A percentile compares a stretch with the other conserved stretches of the same genome.
Conservation (phyloP, 2,888 invertebrate genomes). For the Caenorhabditis plicata region DNA sequence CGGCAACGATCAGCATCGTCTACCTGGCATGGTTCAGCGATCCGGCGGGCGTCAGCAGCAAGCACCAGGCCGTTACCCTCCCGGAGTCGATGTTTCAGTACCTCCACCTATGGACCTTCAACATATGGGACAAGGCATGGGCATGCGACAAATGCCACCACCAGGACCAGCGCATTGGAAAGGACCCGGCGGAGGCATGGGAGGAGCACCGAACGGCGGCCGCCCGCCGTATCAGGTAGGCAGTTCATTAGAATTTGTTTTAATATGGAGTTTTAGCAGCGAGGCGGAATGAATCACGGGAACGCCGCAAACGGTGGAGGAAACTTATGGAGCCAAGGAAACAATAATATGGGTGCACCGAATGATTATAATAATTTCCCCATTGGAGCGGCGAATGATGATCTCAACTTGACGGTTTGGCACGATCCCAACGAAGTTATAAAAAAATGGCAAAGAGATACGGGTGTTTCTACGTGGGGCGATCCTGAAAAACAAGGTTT, state of each 20-base stretch:
- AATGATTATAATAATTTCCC: constrained; percentile 19
- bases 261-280: constrained; percentile 3
- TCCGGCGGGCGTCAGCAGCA: constrained; percentile 30
- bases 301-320: constrained; percentile 1
- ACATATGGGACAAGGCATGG: constrained; percentile 18
- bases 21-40: constrained; percentile 20
- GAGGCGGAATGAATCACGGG: constrained; percentile 19
- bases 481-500: constrained; percentile 49
- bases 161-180: constrained; percentile 1
- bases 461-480: constrained; percentile 51
- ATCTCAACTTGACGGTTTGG: constrained; percentile 41
- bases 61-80: constrained; percentile 26
- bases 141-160: constrained; percentile 17
- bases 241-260: neutral
- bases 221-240: constrained; percentile 4
- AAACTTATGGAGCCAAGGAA: constrained; percentile 8
- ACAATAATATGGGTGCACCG: neutral
- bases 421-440: constrained; percentile 52
- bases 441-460: constrained; percentile 55
- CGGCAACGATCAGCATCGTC: constrained; percentile 1
- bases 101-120: constrained; percentile 53
- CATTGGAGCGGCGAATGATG: constrained; percentile 40
- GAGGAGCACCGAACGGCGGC: constrained; percentile 13
- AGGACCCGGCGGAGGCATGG: neutral
- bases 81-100: constrained; percentile 42